A percentile compares a stretch with the other conserved stretches of the same genome.
Conservation (phyloP, 2,797 vertebrate species). For the Spheniscus humboldti region DNA sequence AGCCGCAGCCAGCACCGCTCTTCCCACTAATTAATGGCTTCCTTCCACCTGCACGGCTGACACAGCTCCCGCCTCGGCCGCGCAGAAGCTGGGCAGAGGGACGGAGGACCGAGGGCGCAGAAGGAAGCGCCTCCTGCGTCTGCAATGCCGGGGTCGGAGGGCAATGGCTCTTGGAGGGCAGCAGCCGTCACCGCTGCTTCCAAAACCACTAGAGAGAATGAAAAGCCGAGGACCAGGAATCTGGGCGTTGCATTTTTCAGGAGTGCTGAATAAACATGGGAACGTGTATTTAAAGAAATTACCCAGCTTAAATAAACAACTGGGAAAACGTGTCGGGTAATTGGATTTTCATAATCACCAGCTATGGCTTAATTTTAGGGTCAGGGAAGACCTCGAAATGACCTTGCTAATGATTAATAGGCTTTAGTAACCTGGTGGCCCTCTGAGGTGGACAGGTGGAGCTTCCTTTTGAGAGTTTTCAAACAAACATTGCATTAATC, state of each 20-base stretch:
- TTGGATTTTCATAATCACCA: constrained; percentile 36
- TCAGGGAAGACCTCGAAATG: constrained; percentile 38
- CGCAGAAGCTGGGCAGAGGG: neutral
- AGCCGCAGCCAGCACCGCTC: neutral
- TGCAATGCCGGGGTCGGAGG: constrained; percentile 42
- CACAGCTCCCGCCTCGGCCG: neutral
- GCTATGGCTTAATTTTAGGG: constrained; percentile 60
- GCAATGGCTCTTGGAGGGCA: constrained; percentile 4
- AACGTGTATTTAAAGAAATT: constrained; percentile 65
- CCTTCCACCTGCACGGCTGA: constrained; percentile 56
- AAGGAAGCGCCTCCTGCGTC: constrained; percentile 62
- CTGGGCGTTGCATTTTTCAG: constrained; percentile 41
- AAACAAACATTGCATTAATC: neutral
- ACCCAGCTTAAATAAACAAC: constrained; percentile 63
- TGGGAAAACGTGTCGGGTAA: neutral
- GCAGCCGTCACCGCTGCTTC: neutral
- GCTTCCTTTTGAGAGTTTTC: constrained; percentile 38
- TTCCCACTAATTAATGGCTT: constrained; percentile 58
- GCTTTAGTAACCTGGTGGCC: neutral
- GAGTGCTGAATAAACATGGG: constrained; percentile 65
- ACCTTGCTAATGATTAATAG: constrained; percentile 38
- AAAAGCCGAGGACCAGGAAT: neutral
- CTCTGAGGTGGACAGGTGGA: constrained; percentile 33
- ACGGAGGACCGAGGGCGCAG: neutral
- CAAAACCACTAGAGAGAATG: neutral